phyloP scores from a whole-genome alignment of 2,113 vertebrate species.

The Atrichornis clamosus region DNA sequence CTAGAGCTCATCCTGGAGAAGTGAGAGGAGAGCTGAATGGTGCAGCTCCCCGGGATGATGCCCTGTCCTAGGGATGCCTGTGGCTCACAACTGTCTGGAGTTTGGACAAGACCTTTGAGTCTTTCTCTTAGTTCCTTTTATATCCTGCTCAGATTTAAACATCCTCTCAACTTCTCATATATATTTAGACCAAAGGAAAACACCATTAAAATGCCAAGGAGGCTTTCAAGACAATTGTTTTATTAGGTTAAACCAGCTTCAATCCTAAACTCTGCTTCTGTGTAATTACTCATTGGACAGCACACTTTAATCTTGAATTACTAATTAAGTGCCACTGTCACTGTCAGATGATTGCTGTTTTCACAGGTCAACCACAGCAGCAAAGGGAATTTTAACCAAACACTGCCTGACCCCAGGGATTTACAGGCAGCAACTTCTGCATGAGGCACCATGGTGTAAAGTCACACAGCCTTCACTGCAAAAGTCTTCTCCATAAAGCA shows the following conservation, averaged over 20 bases:
- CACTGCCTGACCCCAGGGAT: neutral
- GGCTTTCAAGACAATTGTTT: slow-evolving; percentile 16
- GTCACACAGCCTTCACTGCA: neutral
- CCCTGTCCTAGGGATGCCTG: neutral
- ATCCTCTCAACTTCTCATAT: neutral
- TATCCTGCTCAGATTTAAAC: neutral
- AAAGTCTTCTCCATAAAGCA: neutral
- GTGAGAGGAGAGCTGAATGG: neutral
- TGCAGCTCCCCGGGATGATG: neutral
- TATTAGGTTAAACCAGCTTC: neutral
- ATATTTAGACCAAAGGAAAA: slow-evolving; percentile 23
- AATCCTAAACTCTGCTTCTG: slow-evolving; percentile 13
- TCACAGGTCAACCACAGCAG: neutral
- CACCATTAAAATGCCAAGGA: slow-evolving; percentile 28
- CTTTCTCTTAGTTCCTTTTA: neutral
- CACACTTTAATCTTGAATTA: neutral
- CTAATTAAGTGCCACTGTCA: neutral
- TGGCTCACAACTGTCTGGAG: neutral
- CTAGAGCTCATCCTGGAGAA: neutral
- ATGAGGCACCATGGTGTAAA: neutral
- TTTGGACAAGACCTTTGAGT: neutral
- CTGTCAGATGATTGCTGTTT: neutral
- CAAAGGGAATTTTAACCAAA: neutral
- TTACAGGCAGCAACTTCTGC: neutral
- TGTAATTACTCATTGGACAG: neutral